A percentile compares a stretch with the other conserved stretches of the same genome.
Conservation (phyloP, 2,888 invertebrate genomes). For the Trachelus tabidus region DNA sequence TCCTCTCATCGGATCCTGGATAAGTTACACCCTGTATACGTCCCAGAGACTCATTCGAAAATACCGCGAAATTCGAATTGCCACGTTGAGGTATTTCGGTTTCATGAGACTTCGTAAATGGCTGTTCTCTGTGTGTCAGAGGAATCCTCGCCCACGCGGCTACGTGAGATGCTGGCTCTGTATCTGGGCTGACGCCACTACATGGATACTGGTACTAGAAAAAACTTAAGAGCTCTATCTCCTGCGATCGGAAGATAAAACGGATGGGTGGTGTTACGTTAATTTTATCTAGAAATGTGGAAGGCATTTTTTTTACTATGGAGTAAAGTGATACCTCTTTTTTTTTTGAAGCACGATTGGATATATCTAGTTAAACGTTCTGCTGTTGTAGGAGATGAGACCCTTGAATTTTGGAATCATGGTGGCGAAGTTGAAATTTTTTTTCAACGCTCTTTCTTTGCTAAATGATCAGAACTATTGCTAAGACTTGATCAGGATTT, state of each 20-base stretch:
- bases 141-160: background rate
- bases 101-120: background rate
- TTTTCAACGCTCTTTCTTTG: too few relatives aligned
- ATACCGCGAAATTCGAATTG: background rate
- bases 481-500: too few relatives aligned
- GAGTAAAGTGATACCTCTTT: background rate
- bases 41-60: background rate
- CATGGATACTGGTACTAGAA: background rate
- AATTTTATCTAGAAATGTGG: background rate
- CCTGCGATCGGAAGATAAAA: background rate
- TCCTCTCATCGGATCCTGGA: too few relatives aligned
- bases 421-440: too few relatives aligned
- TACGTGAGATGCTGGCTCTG: background rate
- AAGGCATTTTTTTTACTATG: background rate
- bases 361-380: background rate
- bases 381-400: background rate
- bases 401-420: background rate
- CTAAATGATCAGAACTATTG: too few relatives aligned
- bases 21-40: too few relatives aligned
- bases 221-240: background rate
- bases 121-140: background rate
- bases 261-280: background rate
- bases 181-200: background rate
- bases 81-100: background rate
- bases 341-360: background rate